Base-by-base conservation (phyloP, 2,797 vertebrate species). In the Rhadinocentrus ornatus region DNA sequence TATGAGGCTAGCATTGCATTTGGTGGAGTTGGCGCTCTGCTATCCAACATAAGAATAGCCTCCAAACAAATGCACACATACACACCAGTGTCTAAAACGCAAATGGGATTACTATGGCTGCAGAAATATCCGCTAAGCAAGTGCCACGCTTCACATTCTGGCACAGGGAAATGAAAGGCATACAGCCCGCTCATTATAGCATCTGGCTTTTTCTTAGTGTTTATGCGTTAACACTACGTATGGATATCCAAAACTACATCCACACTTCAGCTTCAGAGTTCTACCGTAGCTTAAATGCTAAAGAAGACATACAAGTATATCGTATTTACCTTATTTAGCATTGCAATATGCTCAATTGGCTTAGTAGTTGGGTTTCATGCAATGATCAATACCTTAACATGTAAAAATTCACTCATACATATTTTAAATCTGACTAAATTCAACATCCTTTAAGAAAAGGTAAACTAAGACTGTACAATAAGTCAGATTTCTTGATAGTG, bases 171-270 rank as follows among this genome's bases (percentile, higher is more conserved):
- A 80, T 75, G 44, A 85, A 80, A 81, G 72, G 65, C 78, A 48
- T 24, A 71, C 69, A 59, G 44, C 66, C 11, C 0, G 41, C 71
- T 81, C 57, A 31, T 79, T 74, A 75, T 61, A 84, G 84, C 80
- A 73, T 80, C 78, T 84, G 78, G 41, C n/a, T 68, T 77, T 68
- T 61, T 58, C 66, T 35, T 27, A 57, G 84, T 86, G 85, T 90
- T 91, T 89, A 88, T 86, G 72, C 76, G 86, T 76, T 80, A 86
- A 90, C 85, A 81, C 55, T 68, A 31, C 52, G 44, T 69, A 81
- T 64, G 72, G 68, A 79, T 64, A 85, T 63, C 55, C 48, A 65
- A 37, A 12, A 10, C 37, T 67, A 53, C 57, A 71, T 53, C 61
- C 55, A 62, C 55, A 63, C 59, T 65, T 52, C 39, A 57, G 50